A percentile compares a stretch with the other conserved stretches of the same genome.
Evolutionary conservation across 2,888 invertebrate genomes (phyloP).

Genomic region (Macroteleia sp.): DNA sequence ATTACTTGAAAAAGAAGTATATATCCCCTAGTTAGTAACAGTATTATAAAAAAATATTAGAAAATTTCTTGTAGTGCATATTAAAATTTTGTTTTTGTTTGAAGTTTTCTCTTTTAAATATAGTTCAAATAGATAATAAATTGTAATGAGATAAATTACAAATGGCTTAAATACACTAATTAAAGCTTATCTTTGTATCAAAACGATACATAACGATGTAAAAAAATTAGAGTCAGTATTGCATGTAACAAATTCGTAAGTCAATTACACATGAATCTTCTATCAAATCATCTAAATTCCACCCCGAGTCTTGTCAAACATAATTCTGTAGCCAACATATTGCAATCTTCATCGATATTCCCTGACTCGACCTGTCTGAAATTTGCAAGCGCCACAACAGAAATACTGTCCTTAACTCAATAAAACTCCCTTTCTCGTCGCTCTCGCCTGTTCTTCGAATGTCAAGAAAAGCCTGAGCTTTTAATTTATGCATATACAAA

Average conservation of each 20-base stretch:
- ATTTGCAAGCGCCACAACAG: constrained; percentile 18
- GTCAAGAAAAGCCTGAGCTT: constrained; percentile 18
- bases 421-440: neutral
- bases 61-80: too few relatives aligned
- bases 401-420: constrained; percentile 21
- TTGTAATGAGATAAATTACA: too few relatives aligned
- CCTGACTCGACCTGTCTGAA: neutral
- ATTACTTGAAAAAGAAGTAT: too few relatives aligned
- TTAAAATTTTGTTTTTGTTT: too few relatives aligned
- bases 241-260: neutral
- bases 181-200: too few relatives aligned
- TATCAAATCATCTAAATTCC: constrained; percentile 1
- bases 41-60: too few relatives aligned
- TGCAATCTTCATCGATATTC: constrained; percentile 12
- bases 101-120: too few relatives aligned
- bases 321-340: constrained; percentile 11
- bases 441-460: neutral
- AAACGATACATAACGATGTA: too few relatives aligned
- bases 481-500: constrained; percentile 31
- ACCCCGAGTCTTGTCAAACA: neutral
- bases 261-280: constrained; percentile 1
- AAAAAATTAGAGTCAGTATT: too few relatives aligned
- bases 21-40: too few relatives aligned
- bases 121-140: too few relatives aligned
- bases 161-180: too few relatives aligned